Base-by-base conservation (phyloP, 2,113 vertebrate species). In the Epinephelus fuscoguttatus region DNA sequence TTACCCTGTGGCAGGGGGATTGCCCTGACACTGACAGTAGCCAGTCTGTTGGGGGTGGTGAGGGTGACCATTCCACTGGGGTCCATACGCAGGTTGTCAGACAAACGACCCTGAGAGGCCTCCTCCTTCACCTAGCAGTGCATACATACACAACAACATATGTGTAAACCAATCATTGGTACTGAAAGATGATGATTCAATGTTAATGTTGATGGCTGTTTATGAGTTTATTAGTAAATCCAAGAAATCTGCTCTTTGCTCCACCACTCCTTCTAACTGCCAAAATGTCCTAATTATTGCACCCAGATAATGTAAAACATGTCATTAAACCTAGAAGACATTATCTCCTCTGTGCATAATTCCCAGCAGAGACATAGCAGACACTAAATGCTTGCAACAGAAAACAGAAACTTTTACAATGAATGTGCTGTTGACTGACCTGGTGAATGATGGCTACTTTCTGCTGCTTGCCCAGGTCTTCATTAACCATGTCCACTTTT, bases 401-500 rank as follows among this genome's bases (percentile, higher is more conserved):
- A 18, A 61, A 45, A 70, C n/a, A 47, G 17, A 19, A 52, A n/a
- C 25, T 15, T 66, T 64, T 40, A 45, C 10, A 30, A 30, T 11
- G 1, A 37, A 60, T 27, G n/a, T 61, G 6, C 2, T 0, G 11
- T 17, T 23, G 7, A 68, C 89, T 84, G 56, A 94, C 94, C 94
- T 98, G 97, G 74, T 97, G 98, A 84, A 98, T 98, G 63, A 99
- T 95, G 0, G 97, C 97, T 2, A 99, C 93, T 90, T 99, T 99
- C 40, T 99, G 98, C 82, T 99, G 98, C 74, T 85, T 96, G 37
- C 98, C 98, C 59, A 99, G 95, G 1, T 99, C 98, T 92, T 99
- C 98, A n/a, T 99, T 99, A 81, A 99, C 98, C 98, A 99, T 99
- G 86, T 99, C 98, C 0, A 99, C 95, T 92, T 97, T 98, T 0